Evolutionary conservation across 1,140 invertebrate species (phyloP).

Genomic region (Stegodyphus dumicola): DNA sequence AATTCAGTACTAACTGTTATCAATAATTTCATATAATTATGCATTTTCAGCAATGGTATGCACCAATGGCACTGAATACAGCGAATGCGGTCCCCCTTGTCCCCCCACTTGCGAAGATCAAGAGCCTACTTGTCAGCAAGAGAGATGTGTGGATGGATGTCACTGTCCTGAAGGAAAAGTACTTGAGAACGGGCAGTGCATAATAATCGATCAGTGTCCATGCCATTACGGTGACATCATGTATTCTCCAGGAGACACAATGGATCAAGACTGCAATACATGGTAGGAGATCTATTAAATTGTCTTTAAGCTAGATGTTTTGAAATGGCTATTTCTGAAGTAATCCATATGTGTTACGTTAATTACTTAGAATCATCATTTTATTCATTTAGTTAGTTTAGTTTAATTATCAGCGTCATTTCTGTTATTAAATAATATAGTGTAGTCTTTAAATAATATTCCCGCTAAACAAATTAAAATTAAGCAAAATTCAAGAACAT

Average conservation of each 20-base stretch:
- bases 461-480: no score
- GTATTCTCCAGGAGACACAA: conserved; percentile 64
- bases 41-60: conserved; percentile 31
- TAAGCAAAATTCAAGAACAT: no score
- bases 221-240: conserved; percentile 64
- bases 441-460: no score
- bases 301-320: no score
- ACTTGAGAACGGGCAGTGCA: conserved; percentile 71
- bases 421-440: no score
- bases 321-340: no score
- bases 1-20: background rate
- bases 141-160: conserved; percentile 84
- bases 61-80: conserved; percentile 37
- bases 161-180: conserved; percentile 83
- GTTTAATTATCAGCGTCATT: no score
- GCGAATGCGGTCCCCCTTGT: conserved; percentile 54
- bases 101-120: conserved; percentile 48
- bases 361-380: no score
- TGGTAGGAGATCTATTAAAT: conserved; percentile 64
- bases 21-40: background rate
- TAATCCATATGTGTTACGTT: no score
- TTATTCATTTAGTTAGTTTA: no score
- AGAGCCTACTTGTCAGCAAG: conserved; percentile 24
- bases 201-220: conserved; percentile 65
- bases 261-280: conserved; percentile 67